Evolutionary conservation across 2,888 invertebrate genomes (phyloP).

Genomic region (Spilarctia lutea): DNA sequence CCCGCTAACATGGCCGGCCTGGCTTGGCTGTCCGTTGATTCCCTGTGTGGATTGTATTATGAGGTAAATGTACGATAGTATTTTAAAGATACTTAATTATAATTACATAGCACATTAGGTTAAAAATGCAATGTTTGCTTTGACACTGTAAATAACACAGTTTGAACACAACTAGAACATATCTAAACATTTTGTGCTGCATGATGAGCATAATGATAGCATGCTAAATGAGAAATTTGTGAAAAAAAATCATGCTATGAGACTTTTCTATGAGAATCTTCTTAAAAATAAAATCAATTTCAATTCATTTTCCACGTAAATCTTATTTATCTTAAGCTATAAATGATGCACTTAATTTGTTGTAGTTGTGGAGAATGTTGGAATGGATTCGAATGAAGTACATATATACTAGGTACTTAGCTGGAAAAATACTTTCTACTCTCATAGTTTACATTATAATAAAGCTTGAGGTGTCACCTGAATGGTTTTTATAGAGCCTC

Average conservation of each 20-base stretch:
- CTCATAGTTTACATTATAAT: not conserved
- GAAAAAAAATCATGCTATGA: not conserved
- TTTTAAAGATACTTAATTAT: not conserved
- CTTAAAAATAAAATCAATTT: not conserved
- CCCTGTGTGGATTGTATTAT: constrained; percentile 93
- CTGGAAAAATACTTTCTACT: not conserved
- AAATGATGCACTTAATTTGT: not conserved
- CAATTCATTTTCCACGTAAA: not conserved
- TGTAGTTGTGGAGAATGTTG: not conserved
- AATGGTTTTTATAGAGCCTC: not conserved
- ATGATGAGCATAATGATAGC: not conserved
- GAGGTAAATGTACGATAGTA: constrained; percentile 82
- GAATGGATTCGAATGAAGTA: not conserved
- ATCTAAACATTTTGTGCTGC: not conserved
- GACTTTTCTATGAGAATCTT: not conserved
- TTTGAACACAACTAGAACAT: not conserved
- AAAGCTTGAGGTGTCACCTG: no score
- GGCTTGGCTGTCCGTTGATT: constrained; percentile 94
- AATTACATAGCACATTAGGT: not conserved
- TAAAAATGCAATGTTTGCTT: not conserved
- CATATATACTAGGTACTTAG: not conserved
- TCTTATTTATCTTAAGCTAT: not conserved
- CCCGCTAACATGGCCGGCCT: constrained; percentile 89
- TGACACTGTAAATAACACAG: not conserved
- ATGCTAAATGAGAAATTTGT: not conserved